Conservation (phyloP, 2,888 invertebrate genomes). For the Dendrolimus houi region DNA sequence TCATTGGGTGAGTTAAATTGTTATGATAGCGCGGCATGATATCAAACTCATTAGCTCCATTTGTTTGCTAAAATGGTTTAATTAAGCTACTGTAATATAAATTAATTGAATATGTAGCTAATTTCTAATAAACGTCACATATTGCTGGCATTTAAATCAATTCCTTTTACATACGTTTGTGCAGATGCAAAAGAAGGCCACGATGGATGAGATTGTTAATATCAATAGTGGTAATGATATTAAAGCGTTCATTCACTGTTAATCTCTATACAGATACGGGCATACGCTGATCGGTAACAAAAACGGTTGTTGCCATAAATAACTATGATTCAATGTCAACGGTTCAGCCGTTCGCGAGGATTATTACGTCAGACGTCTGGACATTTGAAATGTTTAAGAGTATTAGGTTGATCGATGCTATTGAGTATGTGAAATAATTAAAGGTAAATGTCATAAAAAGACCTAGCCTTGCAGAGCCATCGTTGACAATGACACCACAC, state of each 20-base stretch:
- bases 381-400: neutral
- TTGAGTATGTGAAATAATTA: conserved; percentile 3
- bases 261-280: conserved; percentile 34
- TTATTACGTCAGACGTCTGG: conserved; percentile 27
- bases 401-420: neutral
- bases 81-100: conserved; percentile 8
- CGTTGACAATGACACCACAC: conserved; percentile 38
- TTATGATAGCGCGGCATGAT: conserved; percentile 22
- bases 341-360: conserved; percentile 26
- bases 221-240: conserved; percentile 34
- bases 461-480: conserved; percentile 27
- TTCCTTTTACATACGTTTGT: neutral
- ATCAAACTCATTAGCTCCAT: conserved; percentile 23
- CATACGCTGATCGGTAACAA: conserved; percentile 40
- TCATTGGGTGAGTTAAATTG: conserved; percentile 25
- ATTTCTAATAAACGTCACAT: conserved; percentile 16
- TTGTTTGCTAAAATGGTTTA: neutral
- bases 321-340: conserved; percentile 65
- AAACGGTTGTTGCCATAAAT: conserved; percentile 58
- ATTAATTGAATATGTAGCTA: conserved; percentile 6
- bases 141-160: conserved; percentile 6
- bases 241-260: conserved; percentile 50
- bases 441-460: conserved; percentile 24
- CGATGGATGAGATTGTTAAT: conserved; percentile 24
- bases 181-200: conserved; percentile 17